A percentile compares a stretch with the other conserved stretches of the same genome.
These are phyloP conservation scores for Papilio helenus DNA, from an alignment of 1,140 invertebrate genomes.

Conservation along the genomic window DNA sequence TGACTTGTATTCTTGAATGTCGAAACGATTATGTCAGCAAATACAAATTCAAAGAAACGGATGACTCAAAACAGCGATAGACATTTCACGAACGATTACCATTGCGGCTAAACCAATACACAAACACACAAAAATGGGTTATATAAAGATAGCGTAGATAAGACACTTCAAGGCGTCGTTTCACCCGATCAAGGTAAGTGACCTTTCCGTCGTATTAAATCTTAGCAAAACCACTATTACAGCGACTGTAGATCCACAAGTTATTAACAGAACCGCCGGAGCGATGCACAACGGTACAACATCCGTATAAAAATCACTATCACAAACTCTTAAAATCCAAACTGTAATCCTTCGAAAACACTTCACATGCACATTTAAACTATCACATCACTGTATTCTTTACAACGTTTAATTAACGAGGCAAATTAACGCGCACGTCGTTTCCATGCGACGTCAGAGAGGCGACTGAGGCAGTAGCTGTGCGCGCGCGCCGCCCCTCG, in stretches of 20 bases:
- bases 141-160: conserved; percentile 35
- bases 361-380: conserved; percentile 41
- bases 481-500: conserved; percentile 70
- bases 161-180: conserved; percentile 30
- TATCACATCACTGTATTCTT: conserved; percentile 59
- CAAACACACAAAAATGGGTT: conserved; percentile 37
- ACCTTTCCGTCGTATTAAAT: conserved; percentile 76
- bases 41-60: conserved; percentile 17
- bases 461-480: conserved; percentile 62
- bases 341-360: conserved; percentile 52
- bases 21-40: conserved; percentile 19
- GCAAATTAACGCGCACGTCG: conserved; percentile 52
- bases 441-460: conserved; percentile 47
- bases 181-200: conserved; percentile 73
- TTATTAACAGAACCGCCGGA: conserved; percentile 75
- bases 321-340: conserved; percentile 44
- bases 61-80: conserved; percentile 25
- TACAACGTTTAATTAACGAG: conserved; percentile 36
- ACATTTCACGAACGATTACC: neutral
- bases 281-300: conserved; percentile 70
- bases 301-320: conserved; percentile 45
- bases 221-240: conserved; percentile 74
- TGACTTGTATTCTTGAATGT: neutral
- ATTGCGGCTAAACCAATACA: conserved; percentile 32
- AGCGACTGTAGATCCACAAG: conserved; percentile 72